Conservation (phyloP, 2,797 vertebrate species). For the Borostomias antarcticus region DNA sequence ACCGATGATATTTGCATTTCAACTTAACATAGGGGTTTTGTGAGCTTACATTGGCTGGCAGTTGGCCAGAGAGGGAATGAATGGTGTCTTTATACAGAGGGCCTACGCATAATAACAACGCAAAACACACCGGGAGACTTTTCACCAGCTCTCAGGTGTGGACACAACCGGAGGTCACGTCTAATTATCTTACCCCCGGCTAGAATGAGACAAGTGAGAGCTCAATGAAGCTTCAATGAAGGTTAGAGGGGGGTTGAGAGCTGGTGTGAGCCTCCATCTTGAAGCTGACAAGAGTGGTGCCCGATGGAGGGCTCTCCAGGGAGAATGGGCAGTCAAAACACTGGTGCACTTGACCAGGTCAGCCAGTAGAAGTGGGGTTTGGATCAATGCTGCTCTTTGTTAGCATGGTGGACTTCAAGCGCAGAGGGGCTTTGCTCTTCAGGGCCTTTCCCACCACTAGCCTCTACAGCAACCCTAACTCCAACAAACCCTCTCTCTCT, state of each 20-base stretch:
- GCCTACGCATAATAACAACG: conserved; percentile 35
- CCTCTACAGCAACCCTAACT: conserved; percentile 35
- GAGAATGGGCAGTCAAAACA: conserved; percentile 71
- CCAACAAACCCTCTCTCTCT: not conserved
- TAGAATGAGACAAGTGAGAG: conserved; percentile 21
- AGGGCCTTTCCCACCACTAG: conserved; percentile 66
- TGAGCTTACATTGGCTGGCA: conserved; percentile 39
- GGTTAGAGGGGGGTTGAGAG: conserved; percentile 4
- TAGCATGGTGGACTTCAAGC: conserved; percentile 58
- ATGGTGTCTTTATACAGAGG: conserved; percentile 48
- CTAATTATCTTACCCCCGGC: conserved; percentile 44
- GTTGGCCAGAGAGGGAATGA: conserved; percentile 46
- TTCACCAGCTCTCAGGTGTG: conserved; percentile 57
- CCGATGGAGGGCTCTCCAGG: conserved; percentile 60
- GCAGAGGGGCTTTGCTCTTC: conserved; percentile 48
- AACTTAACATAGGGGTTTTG: conserved; percentile 49
- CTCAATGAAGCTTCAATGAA: not conserved
- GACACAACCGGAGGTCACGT: conserved; percentile 30
- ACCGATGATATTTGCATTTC: conserved; percentile 49
- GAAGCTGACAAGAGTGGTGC: conserved; percentile 36
- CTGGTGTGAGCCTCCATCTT: conserved; percentile 29
- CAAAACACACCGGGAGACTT: conserved; percentile 36
- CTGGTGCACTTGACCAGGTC: conserved; percentile 70
- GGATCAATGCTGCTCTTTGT: conserved; percentile 74
- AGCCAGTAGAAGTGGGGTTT: conserved; percentile 48